Evolutionary conservation across 2,797 vertebrate species (phyloP).

Genomic region (Mormyrus proboscirostris): DNA sequence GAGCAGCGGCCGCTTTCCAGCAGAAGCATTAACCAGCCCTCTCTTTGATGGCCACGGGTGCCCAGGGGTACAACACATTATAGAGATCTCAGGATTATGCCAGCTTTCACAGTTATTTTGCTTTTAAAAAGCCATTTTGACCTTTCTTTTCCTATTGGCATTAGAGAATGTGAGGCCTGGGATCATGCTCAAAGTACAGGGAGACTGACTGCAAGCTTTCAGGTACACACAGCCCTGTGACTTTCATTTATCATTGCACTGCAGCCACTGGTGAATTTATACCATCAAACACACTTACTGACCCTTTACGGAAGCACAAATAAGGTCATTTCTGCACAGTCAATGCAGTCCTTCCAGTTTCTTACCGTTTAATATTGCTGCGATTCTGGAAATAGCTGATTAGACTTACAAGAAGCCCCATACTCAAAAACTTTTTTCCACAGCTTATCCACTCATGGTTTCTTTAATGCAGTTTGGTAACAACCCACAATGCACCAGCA

Average conservation of each 20-base stretch:
- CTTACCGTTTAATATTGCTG: neutral
- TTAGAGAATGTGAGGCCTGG: slow-evolving; percentile 38
- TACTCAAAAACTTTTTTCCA: neutral
- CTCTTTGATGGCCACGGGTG: slow-evolving; percentile 12
- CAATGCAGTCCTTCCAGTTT: neutral
- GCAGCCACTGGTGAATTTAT: neutral
- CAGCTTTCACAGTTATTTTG: slow-evolving; percentile 24
- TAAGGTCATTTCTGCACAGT: neutral
- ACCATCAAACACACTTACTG: neutral
- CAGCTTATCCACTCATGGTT: neutral
- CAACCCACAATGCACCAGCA: neutral
- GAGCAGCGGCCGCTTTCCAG: neutral
- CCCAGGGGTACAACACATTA: slow-evolving; percentile 13
- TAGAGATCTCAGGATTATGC: slow-evolving; percentile 20
- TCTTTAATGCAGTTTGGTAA: slow-evolving; percentile 2
- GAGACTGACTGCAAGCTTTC: slow-evolving; percentile 28
- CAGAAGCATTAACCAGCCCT: slow-evolving; percentile 20
- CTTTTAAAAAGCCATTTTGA: slow-evolving; percentile 40
- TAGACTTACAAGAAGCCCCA: neutral
- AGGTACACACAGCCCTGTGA: slow-evolving; percentile 31
- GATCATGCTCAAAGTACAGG: slow-evolving; percentile 33
- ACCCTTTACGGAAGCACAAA: neutral
- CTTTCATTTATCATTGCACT: slow-evolving; percentile 35
- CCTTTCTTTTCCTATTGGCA: slow-evolving; percentile 49
- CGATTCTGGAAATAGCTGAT: neutral